phyloP scores from a whole-genome alignment of 2,888 invertebrate genomes.

The Polyploca ridens region DNA sequence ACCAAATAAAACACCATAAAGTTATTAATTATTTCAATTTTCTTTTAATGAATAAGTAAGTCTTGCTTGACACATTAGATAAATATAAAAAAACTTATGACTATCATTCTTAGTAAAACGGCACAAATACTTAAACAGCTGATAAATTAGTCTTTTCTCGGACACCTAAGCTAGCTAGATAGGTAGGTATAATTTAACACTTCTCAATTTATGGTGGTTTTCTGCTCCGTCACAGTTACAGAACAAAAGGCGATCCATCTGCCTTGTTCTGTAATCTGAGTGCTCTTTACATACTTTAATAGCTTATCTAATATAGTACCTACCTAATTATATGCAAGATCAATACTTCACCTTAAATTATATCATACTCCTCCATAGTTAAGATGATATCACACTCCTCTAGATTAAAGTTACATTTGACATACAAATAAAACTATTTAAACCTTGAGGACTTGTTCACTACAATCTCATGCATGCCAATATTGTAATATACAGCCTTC shows the following conservation, averaged over 20 bases:
- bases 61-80: conserved; percentile 4
- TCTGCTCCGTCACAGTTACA: conserved; percentile 12
- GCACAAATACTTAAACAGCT: conserved; percentile 58
- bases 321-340: conserved; percentile 15
- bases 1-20: background rate
- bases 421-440: no score
- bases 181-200: conserved; percentile 28
- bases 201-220: conserved; percentile 15
- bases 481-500: conserved; percentile 45
- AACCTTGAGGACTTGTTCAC: conserved; percentile 13
- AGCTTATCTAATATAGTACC: conserved; percentile 19
- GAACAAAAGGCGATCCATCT: no score
- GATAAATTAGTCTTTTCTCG: conserved; percentile 65
- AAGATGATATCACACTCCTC: no score
- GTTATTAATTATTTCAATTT: background rate
- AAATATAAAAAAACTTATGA: conserved; percentile 38
- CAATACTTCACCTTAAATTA: conserved; percentile 23
- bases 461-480: conserved; percentile 38
- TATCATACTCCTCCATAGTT: no score
- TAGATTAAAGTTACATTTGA: no score
- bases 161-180: conserved; percentile 38
- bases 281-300: conserved; percentile 13
- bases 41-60: background rate
- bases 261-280: no score
- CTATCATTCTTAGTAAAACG: conserved; percentile 50